Conservation (phyloP, 2,113 vertebrate species). For the Zosterops borbonicus region DNA sequence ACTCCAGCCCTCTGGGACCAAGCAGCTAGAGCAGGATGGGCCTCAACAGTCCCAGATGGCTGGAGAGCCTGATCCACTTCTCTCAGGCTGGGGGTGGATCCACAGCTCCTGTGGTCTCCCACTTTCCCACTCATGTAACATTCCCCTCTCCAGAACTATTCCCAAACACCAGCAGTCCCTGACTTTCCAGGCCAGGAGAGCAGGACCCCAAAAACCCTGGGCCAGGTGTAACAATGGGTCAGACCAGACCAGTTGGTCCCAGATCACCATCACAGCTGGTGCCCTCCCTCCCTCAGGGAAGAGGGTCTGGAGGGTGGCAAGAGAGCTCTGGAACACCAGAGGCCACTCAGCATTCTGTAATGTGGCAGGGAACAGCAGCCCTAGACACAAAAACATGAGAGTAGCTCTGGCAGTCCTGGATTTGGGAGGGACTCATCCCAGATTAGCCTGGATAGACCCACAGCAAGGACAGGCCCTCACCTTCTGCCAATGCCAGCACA, state of each 20-base stretch:
- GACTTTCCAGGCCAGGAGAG: background rate
- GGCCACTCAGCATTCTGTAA: fast-evolving
- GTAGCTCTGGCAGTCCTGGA: background rate
- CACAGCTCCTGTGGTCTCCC: background rate
- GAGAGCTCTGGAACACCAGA: background rate
- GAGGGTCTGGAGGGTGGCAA: fast-evolving
- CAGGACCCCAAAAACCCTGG: background rate
- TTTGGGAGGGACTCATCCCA: background rate
- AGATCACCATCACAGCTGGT: background rate
- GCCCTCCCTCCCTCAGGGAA: background rate
- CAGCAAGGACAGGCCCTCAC: constrained; percentile 63
- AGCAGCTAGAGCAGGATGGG: fast-evolving
- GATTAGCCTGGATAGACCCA: background rate
- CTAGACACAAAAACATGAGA: fast-evolving
- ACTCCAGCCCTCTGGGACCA: fast-evolving
- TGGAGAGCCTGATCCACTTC: fast-evolving
- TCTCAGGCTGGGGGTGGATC: fast-evolving
- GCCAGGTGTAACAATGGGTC: too few relatives aligned
- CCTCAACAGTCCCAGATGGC: fast-evolving
- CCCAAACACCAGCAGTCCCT: background rate
- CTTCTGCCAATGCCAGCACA: constrained; percentile 85
- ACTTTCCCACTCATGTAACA: background rate
- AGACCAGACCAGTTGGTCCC: background rate
- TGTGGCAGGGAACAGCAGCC: background rate
- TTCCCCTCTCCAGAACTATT: background rate